Evolutionary conservation across 1,140 invertebrate genomes (phyloP).

Genomic region (Notospermus geniculatus): DNA sequence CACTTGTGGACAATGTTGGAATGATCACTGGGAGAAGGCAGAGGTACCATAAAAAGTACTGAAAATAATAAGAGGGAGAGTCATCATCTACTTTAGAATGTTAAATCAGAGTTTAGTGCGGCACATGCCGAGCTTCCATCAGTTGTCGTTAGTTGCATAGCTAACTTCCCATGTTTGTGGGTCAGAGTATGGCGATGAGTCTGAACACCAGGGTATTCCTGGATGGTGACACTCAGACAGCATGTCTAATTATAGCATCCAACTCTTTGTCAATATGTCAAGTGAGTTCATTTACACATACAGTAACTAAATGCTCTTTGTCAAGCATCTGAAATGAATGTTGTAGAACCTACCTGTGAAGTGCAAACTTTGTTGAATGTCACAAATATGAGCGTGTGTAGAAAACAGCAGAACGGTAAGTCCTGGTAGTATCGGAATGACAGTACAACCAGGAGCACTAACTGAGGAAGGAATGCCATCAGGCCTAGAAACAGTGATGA

Average conservation of each 20-base stretch:
- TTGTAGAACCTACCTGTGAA: slow-evolving; percentile 43
- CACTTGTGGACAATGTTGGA: slow-evolving; percentile 46
- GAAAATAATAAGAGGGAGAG: slow-evolving; percentile 60
- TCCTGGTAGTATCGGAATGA: slow-evolving; percentile 58
- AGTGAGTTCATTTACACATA: no score
- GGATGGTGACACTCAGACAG: no score
- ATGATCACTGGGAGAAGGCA: slow-evolving; percentile 77
- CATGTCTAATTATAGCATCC: no score
- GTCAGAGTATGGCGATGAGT: background rate
- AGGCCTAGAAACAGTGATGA: slow-evolving; percentile 62
- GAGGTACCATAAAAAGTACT: slow-evolving; percentile 98
- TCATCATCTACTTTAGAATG: background rate
- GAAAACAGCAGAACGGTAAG: slow-evolving; percentile 80
- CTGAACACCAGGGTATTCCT: background rate
- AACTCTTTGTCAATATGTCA: no score
- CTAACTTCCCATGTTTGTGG: no score
- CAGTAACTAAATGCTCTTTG: no score
- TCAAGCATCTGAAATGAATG: no score
- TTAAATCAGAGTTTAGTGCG: no score
- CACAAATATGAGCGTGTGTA: slow-evolving; percentile 84
- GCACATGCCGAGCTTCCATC: no score
- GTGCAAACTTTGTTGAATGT: slow-evolving; percentile 95
- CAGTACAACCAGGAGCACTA: slow-evolving; percentile 56
- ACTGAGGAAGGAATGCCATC: slow-evolving; percentile 64
- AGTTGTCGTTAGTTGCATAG: no score